These are phyloP conservation scores for Sinocyclocheilus anshuiensis DNA, from an alignment of 2,113 vertebrate species.

Conservation along the genomic window DNA sequence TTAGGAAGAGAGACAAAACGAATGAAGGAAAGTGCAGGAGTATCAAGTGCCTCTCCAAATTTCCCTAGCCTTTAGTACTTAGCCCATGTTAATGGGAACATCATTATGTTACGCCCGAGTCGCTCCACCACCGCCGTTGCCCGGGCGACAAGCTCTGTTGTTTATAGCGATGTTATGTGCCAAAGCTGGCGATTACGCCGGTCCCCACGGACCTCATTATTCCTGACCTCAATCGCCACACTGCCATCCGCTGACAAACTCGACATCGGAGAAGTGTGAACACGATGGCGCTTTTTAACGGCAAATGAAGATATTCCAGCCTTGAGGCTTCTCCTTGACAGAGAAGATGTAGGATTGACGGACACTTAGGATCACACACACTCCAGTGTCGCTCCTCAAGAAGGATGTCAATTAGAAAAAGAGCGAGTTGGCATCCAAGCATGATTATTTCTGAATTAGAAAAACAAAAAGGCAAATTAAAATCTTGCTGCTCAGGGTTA, in stretches of 20 bases:
- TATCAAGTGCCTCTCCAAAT: constrained; percentile 30
- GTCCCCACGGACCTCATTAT: constrained; percentile 88
- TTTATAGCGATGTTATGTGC: constrained; percentile 59
- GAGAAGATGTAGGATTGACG: neutral
- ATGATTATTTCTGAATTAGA: constrained; percentile 19
- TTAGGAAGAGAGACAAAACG: neutral
- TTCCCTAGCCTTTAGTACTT: constrained; percentile 46
- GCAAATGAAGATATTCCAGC: constrained; percentile 30
- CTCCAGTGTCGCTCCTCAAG: neutral
- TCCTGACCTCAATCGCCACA: constrained; percentile 69
- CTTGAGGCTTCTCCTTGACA: constrained; percentile 9
- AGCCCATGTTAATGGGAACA: constrained; percentile 63
- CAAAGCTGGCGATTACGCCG: constrained; percentile 70
- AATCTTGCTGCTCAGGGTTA: neutral
- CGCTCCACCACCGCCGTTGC: constrained; percentile 19
- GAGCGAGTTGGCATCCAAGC: neutral
- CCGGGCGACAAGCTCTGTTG: constrained; percentile 43
- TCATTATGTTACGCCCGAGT: constrained; percentile 34
- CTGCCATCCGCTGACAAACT: constrained; percentile 68
- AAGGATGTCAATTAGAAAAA: no score
- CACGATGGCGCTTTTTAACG: neutral
- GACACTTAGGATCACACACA: neutral
- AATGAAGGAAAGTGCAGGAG: constrained; percentile 35
- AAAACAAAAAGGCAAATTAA: constrained; percentile 34
- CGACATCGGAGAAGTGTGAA: neutral